Conservation (phyloP, 2,888 invertebrate species). For the Calameuta pallipes region DNA sequence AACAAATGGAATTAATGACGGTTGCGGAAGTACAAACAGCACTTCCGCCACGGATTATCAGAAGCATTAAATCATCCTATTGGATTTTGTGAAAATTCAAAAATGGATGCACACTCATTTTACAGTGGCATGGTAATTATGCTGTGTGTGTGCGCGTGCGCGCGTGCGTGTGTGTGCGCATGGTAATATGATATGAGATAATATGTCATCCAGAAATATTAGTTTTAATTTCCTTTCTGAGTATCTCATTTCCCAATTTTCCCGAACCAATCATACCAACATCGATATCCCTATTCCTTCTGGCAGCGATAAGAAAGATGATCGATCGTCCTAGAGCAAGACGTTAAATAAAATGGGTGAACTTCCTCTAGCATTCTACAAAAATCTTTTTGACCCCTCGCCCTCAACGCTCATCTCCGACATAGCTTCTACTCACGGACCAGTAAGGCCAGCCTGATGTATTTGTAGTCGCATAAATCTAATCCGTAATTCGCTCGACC, state of each 20-base stretch:
- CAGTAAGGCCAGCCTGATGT: neutral
- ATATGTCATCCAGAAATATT: neutral
- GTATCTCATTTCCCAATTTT: neutral
- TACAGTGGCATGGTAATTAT: neutral
- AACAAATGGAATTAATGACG: conserved; percentile 37
- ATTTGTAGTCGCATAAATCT: neutral
- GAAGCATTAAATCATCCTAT: conserved; percentile 23
- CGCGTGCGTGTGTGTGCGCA: neutral
- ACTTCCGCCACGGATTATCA: conserved; percentile 14
- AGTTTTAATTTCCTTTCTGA: neutral
- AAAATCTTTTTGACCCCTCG: neutral
- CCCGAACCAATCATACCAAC: neutral
- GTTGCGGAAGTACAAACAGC: conserved; percentile 24
- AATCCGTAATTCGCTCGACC: neutral
- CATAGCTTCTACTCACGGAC: neutral
- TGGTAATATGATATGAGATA: neutral
- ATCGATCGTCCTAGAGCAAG: neutral
- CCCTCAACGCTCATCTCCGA: neutral
- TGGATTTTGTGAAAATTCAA: neutral
- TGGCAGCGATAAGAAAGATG: neutral
- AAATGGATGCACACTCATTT: neutral
- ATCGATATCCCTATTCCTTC: neutral
- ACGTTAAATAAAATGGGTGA: neutral
- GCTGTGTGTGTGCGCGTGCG: neutral
- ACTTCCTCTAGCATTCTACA: neutral